Base-by-base conservation (phyloP, 2,888 invertebrate genomes). In the Macaria liturata region DNA sequence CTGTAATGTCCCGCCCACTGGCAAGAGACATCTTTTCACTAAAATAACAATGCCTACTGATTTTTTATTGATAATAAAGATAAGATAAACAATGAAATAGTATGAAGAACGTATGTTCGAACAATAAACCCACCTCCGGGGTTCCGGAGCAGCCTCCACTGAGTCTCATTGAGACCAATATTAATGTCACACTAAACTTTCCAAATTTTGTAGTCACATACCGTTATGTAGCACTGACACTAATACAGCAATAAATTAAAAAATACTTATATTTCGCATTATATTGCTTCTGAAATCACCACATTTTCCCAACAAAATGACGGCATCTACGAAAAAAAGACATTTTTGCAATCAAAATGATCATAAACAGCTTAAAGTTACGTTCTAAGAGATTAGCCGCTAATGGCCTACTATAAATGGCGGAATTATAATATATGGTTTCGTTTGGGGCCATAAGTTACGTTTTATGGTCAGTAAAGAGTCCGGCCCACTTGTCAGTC, bases 341-440 rank as follows among this genome's bases (percentile, higher is more conserved):
- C 42, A 58, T 58, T 58, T 42, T 53, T 30, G 39, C 49, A 42
- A 62, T 49, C 50, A 45, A 52, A 59, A 30, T 50, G 51, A 56
- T 54, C 61, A 45, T 66, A 62, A 64, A 62, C 44, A 60, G 56
- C 54, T 61, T 58, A 56, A 53, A 59, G 46, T 57, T 56, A 43
- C 57, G 54, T 32, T 50, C 53, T 37, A 31, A 34, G 6, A 44
- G 61, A 61, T 59, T 62, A 64, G 43, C 49, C 43, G 52, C 57
- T 61, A 64, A 64, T 58, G 57, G 47, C 31, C 9, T 46, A 57
- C 51, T 49, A 54, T 64, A 62, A 65, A 65, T 67, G 58, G 58
- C 58, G 54, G 54, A 49, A 46, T 39, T 44, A 40, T 61, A 55
- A 62, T 61, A 58, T 50, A 65, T 60, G 61, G 61, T 31, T 47